Evolutionary conservation across 2,797 vertebrate species (phyloP).

Genomic region (Chelon auratus): DNA sequence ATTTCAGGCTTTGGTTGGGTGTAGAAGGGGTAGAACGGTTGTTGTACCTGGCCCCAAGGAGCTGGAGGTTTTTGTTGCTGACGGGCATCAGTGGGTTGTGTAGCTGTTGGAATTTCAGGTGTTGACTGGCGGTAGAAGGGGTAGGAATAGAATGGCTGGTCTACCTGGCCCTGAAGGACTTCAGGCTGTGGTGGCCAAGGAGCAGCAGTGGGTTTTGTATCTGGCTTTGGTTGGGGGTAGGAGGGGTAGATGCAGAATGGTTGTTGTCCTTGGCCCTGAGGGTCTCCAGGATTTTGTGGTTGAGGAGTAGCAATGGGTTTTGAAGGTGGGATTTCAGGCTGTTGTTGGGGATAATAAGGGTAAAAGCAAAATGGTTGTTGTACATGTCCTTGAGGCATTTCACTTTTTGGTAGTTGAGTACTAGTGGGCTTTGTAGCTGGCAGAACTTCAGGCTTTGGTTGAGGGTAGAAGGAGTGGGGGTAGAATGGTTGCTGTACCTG

Average conservation of each 20-base stretch:
- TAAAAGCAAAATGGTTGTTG: no score
- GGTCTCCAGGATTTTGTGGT: not conserved
- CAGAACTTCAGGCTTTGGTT: no score
- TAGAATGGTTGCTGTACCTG: not conserved
- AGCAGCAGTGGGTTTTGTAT: not conserved
- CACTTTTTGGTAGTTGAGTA: no score
- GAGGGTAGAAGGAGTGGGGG: not conserved
- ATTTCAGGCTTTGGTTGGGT: no score
- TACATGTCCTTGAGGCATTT: no score
- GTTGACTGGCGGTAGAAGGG: constrained; percentile 1
- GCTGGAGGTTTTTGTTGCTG: constrained; percentile 5
- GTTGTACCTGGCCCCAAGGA: not conserved
- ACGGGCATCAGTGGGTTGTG: not conserved
- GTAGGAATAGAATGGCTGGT: not conserved
- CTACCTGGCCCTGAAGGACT: not conserved
- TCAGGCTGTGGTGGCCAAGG: constrained; percentile 1
- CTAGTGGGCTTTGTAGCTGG: no score
- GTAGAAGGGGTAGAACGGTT: not conserved
- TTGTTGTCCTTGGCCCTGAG: not conserved
- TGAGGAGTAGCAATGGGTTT: no score
- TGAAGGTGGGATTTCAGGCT: no score
- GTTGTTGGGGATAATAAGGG: no score
- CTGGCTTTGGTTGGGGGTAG: not conserved
- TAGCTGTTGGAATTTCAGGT: no score
- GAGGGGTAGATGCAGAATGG: not conserved